Conservation (phyloP, 2,113 vertebrate species). For the Leucopsar rothschildi region DNA sequence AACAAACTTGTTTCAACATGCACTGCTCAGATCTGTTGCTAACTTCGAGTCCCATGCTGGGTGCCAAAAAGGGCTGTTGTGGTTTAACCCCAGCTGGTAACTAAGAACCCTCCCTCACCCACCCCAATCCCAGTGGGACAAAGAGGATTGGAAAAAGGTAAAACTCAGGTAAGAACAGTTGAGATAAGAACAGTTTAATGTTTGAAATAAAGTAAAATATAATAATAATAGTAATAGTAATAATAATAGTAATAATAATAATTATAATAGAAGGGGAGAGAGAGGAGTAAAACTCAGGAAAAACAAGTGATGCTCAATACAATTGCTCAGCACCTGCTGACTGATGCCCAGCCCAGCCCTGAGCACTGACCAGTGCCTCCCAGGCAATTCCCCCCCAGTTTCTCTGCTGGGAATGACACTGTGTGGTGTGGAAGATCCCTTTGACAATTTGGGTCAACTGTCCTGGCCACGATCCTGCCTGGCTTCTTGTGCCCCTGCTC, state of each 20-base stretch:
- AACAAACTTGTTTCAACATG: not conserved
- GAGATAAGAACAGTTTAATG: conserved; percentile 4
- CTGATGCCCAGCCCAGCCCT: not conserved
- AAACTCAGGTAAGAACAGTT: not conserved
- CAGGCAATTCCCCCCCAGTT: not conserved
- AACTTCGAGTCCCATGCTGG: fast-evolving
- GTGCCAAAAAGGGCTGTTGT: not conserved
- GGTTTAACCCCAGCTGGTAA: not conserved
- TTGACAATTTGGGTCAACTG: not conserved
- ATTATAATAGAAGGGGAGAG: not conserved
- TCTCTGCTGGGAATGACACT: not conserved
- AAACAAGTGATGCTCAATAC: not conserved
- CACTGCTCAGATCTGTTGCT: not conserved
- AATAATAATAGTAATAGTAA: not conserved
- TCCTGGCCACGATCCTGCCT: not conserved
- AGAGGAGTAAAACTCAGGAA: not conserved
- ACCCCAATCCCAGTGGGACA: not conserved
- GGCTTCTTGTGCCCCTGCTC: not conserved
- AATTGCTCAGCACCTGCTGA: not conserved
- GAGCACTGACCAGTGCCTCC: not conserved
- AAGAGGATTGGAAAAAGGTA: not conserved
- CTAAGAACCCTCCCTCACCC: not conserved
- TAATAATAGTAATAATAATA: not conserved
- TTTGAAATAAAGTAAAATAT: not conserved
- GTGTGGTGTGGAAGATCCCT: not conserved